phyloP scores from a whole-genome alignment of 2,797 vertebrate genomes.

The Amphiprion clarkii region DNA sequence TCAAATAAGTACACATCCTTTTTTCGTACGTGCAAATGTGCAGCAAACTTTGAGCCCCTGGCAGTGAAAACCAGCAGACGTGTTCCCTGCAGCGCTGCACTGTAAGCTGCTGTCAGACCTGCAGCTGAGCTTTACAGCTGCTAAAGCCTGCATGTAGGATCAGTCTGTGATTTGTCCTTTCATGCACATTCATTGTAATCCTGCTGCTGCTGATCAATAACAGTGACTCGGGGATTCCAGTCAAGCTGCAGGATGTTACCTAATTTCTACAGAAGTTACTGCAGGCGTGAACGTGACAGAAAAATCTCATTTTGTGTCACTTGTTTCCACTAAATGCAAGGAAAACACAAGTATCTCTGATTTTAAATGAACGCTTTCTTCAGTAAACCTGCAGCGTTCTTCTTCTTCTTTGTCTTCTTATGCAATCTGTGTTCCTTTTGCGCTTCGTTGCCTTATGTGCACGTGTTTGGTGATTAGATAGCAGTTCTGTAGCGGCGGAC shows the following conservation, averaged over 20 bases:
- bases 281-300: too few relatives aligned
- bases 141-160: background rate
- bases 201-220: background rate
- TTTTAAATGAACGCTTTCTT: background rate
- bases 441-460: background rate
- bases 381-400: background rate
- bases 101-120: too few relatives aligned
- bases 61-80: too few relatives aligned
- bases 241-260: background rate
- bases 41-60: too few relatives aligned
- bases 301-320: too few relatives aligned
- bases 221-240: background rate
- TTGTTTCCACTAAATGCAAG: background rate
- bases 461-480: slow-evolving; percentile 40
- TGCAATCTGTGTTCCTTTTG: background rate
- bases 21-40: too few relatives aligned
- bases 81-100: too few relatives aligned
- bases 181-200: background rate
- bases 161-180: background rate
- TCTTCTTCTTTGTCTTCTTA: background rate
- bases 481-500: slow-evolving; percentile 27
- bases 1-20: too few relatives aligned
- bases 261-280: too few relatives aligned
- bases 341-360: background rate
- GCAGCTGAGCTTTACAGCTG: background rate